Evolutionary conservation across 2,797 vertebrate species (phyloP).

Genomic region (Leucoraja ocellata): DNA sequence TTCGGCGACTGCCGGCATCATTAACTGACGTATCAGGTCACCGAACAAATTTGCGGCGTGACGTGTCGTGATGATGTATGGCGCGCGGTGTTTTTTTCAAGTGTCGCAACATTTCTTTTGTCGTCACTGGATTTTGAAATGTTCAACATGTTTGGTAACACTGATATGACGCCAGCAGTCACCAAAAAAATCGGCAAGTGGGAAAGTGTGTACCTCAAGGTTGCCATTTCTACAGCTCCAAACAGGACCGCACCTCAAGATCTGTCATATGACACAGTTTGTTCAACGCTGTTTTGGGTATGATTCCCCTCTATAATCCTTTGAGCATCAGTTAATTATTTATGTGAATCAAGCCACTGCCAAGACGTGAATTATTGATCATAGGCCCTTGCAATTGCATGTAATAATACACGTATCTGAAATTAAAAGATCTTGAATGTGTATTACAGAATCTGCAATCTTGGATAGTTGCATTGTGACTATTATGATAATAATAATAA

Average conservation of each 20-base stretch:
- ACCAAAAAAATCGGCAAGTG: too few relatives aligned
- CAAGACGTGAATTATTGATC: not conserved
- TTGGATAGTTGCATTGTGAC: not conserved
- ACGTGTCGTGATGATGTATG: too few relatives aligned
- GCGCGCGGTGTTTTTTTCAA: too few relatives aligned
- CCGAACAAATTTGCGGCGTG: too few relatives aligned
- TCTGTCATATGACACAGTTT: not conserved
- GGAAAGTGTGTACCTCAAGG: not conserved
- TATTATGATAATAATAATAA: not conserved
- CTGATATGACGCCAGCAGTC: too few relatives aligned
- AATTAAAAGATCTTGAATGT: not conserved
- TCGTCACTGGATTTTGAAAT: too few relatives aligned
- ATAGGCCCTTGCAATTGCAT: not conserved
- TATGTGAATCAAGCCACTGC: not conserved
- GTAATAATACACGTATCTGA: not conserved
- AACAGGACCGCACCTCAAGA: not conserved
- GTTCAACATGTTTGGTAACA: too few relatives aligned
- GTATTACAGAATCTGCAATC: not conserved
- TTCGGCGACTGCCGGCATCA: too few relatives aligned
- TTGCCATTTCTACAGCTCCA: not conserved
- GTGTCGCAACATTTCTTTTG: too few relatives aligned
- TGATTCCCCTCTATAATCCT: not conserved
- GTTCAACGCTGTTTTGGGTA: not conserved
- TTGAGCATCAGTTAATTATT: slow-evolving; percentile 1
- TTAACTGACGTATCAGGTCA: too few relatives aligned